A percentile compares a stretch with the other conserved stretches of the same genome.
These are phyloP conservation scores for Anas platyrhynchos DNA, from an alignment of 2,113 vertebrate species.

Conservation along the genomic window DNA sequence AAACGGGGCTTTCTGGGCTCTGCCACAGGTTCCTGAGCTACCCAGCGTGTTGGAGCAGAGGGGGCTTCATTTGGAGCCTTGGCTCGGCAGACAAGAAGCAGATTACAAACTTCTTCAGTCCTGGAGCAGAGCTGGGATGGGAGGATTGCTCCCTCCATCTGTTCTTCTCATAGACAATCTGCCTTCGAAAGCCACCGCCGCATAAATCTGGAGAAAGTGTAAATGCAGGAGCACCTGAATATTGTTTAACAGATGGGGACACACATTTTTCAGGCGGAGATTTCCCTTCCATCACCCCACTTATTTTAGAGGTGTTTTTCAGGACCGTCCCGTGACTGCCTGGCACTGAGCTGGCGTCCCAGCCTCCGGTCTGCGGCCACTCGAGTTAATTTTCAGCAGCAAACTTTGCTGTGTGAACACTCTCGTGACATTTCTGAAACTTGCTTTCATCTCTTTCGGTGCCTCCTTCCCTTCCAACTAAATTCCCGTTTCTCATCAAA, in stretches of 20 bases:
- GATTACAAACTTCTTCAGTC: slow-evolving; percentile 54
- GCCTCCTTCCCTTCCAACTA: not conserved
- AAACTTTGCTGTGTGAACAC: not conserved
- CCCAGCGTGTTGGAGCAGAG: not conserved
- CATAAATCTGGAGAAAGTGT: slow-evolving; percentile 59
- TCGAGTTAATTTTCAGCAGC: not conserved
- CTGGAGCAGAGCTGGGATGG: slow-evolving; percentile 38
- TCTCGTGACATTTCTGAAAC: not conserved
- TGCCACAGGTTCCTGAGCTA: rapidly evolving
- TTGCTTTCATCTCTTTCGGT: not conserved
- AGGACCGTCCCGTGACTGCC: not conserved
- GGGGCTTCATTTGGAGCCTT: slow-evolving; percentile 9
- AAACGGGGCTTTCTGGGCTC: not conserved
- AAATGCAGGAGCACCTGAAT: slow-evolving; percentile 57
- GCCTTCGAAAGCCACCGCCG: not conserved
- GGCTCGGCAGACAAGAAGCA: slow-evolving; percentile 43
- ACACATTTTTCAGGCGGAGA: slow-evolving; percentile 33
- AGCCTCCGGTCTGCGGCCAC: not conserved
- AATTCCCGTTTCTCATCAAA: not conserved
- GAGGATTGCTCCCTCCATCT: slow-evolving; percentile 54
- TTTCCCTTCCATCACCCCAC: slow-evolving; percentile 12
- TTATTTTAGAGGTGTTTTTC: slow-evolving; percentile 33
- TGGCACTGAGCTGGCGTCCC: not conserved
- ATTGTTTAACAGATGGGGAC: slow-evolving; percentile 49
- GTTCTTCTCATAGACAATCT: slow-evolving; percentile 46